These are phyloP conservation scores for Parapsyche elsis DNA, from an alignment of 1,140 invertebrate species.

Conservation along the genomic window DNA sequence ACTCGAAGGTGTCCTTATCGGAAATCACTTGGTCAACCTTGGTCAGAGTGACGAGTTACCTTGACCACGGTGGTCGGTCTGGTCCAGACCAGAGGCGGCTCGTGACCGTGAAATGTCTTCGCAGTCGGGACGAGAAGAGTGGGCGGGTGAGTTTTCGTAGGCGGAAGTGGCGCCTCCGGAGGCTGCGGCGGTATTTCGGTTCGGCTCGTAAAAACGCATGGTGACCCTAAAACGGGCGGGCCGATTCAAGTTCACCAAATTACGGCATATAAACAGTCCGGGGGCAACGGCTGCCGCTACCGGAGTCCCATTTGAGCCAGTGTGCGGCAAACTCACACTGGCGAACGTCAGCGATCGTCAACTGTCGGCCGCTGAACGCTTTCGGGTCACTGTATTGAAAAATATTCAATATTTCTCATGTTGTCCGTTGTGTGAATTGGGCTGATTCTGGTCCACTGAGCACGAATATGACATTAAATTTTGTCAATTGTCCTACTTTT, in stretches of 20 bases:
- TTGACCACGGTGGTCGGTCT: conserved; percentile 5
- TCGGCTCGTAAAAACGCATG: conserved; percentile 14
- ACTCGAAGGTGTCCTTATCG: too few relatives aligned
- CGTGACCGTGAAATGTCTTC: neutral
- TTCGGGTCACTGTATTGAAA: too few relatives aligned
- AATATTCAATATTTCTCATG: too few relatives aligned
- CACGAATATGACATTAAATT: too few relatives aligned
- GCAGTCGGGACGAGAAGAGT: neutral
- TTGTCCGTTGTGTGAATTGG: too few relatives aligned
- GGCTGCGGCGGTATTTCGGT: too few relatives aligned
- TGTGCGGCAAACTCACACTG: conserved; percentile 1
- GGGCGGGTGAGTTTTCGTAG: too few relatives aligned
- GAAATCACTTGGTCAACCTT: too few relatives aligned
- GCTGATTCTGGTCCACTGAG: too few relatives aligned
- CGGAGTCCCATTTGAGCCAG: neutral
- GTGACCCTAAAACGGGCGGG: conserved; percentile 22
- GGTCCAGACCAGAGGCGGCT: neutral
- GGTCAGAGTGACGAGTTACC: neutral
- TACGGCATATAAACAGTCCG: conserved; percentile 43
- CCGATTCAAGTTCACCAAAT: conserved; percentile 46
- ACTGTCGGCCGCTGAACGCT: neutral
- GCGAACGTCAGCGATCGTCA: neutral
- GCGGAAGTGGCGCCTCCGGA: too few relatives aligned
- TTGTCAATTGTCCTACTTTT: too few relatives aligned
- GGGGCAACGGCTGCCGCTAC: conserved; percentile 35